A percentile compares a stretch with the other conserved stretches of the same genome.
Evolutionary conservation across 1,140 invertebrate genomes (phyloP).

Genomic region (Chionoecetes opilio): DNA sequence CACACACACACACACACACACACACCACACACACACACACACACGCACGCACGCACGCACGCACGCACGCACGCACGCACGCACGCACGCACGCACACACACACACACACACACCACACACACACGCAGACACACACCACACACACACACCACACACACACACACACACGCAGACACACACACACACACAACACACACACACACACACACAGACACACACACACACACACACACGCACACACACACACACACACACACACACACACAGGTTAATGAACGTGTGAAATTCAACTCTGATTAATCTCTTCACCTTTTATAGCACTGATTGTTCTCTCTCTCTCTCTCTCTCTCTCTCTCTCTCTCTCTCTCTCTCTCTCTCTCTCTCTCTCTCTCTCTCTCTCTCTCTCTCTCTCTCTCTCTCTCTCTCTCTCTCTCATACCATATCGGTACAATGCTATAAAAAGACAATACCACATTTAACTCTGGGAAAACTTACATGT

Average conservation of each 20-base stretch:
- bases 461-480: not conserved
- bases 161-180: not conserved
- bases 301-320: not conserved
- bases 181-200: not conserved
- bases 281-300: not conserved
- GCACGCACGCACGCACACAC: constrained; percentile 42
- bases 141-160: too few species aligned
- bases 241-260: constrained; percentile 36
- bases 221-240: constrained; percentile 54
- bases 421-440: not conserved
- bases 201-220: constrained; percentile 39
- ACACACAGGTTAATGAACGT: constrained; percentile 24
- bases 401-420: constrained; percentile 37
- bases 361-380: constrained; percentile 30
- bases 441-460: not conserved
- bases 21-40: too few species aligned
- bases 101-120: too few species aligned
- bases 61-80: constrained; percentile 22
- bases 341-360: constrained; percentile 21
- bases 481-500: not conserved
- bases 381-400: constrained; percentile 39
- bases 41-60: not conserved
- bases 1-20: too few species aligned
- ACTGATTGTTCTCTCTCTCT: not conserved
- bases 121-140: too few species aligned